A percentile compares a stretch with the other conserved stretches of the same genome.
Conservation (phyloP, 2,113 vertebrate genomes). For the Oceanites oceanicus region DNA sequence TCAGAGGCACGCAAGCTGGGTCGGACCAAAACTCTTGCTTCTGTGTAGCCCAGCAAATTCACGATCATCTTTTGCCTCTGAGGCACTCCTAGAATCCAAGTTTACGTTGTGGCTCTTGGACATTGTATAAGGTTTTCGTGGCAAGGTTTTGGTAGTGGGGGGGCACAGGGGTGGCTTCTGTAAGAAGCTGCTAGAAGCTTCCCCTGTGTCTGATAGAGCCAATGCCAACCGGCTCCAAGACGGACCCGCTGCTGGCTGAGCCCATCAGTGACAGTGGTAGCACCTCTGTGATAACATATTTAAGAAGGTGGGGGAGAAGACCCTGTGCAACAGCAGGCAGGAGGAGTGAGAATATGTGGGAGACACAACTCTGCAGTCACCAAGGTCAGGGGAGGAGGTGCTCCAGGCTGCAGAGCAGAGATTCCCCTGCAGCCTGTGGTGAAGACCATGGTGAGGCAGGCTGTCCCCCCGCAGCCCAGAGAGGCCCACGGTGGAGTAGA, state of each 20-base stretch:
- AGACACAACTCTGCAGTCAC: not conserved
- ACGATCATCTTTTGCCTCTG: not conserved
- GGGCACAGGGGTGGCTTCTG: not conserved
- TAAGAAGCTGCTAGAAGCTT: not conserved
- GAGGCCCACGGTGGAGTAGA: not conserved
- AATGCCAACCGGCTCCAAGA: not conserved
- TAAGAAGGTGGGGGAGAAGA: not conserved
- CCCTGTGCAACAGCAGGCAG: not conserved
- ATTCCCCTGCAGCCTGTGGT: not conserved
- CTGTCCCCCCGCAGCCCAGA: not conserved
- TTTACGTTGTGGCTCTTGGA: accelerated
- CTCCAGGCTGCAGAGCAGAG: no score
- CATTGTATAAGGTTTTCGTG: not conserved
- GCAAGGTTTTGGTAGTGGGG: not conserved
- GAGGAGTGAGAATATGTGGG: not conserved
- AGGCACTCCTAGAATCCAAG: not conserved
- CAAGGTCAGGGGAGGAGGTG: not conserved
- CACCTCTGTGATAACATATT: not conserved
- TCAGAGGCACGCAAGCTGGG: not conserved
- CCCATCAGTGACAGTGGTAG: not conserved
- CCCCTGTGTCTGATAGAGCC: not conserved
- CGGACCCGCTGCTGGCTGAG: not conserved
- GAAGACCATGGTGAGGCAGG: not conserved
- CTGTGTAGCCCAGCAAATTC: not conserved
- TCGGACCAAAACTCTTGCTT: not conserved